Evolutionary conservation across 2,797 vertebrate species (phyloP), one percentile per base, ranked within the genome.

Genomic region (Sparidentex hasta): DNA sequence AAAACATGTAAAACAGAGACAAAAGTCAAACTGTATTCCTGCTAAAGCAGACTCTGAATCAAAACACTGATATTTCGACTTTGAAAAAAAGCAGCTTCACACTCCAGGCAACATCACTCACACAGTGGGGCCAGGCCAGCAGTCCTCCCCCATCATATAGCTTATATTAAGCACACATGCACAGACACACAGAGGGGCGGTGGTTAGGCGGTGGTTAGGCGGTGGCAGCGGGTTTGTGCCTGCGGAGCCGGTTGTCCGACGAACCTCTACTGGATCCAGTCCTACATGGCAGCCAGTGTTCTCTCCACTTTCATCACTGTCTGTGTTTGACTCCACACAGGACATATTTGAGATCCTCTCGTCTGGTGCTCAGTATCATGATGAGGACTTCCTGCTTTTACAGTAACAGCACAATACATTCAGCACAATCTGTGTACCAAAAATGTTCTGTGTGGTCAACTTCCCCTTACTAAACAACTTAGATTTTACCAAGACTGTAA

Each of bases 101-200:
- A 51, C 83, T 82, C 33, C 16, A 9, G 67, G 71, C 79, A 55
- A 33, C 54, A 52, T 69, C 52, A n/a, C 46, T 70, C 51, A 70
- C 44, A 51, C 23, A 27, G 44, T 13, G 41, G 17, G 47, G n/a
- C n/a, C 17, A 21, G 51, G 18, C 13, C 7, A 14, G 33, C 27
- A 14, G 41, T 61, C 59, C 11, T 16, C 43, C 27, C 58, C 50
- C 63, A 27, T 51, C n/a, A 0, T 51, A 72, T 23, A 71, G 25
- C 52, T 38, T 38, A 57, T 47, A 41, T 64, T 23, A 54, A 38
- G 4, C 63, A 33, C 51, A 47, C 29, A 63, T 12, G 18, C 18
- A 27, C 25, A 61, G 17, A 65, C 58, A 69, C 41, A 71, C 25
- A 20, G 13, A 44, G 48, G 46, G 81, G 3, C 4, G 18, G 61